A percentile compares a stretch with the other conserved stretches of the same genome.
Conservation (phyloP, 2,797 vertebrate genomes). For the Falco columbarius region DNA sequence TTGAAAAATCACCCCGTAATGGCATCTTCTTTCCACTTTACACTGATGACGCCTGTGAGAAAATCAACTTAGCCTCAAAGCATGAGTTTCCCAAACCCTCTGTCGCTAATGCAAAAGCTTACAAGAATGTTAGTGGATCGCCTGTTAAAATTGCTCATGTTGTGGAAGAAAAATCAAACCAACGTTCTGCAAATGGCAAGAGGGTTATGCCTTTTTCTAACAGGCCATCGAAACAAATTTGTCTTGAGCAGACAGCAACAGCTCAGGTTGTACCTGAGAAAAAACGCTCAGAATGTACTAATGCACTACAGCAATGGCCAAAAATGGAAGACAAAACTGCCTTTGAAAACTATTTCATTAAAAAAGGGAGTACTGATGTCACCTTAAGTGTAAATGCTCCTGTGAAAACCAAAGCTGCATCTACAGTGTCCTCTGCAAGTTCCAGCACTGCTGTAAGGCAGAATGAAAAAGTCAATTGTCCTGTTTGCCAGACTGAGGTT, state of each 20-base stretch:
- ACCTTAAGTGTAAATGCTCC: not conserved
- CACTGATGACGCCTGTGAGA: not conserved
- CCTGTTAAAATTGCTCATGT: constrained; percentile 73
- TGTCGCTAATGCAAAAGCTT: constrained; percentile 76
- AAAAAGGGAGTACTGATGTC: not conserved
- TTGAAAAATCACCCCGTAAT: not conserved
- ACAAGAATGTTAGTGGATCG: constrained; percentile 80
- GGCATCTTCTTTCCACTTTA: not conserved
- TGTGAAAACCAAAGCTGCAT: not conserved
- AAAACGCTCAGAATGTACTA: not conserved
- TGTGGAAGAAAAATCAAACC: not conserved
- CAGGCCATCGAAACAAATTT: not conserved
- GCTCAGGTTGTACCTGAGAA: not conserved
- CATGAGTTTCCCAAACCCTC: constrained; percentile 75
- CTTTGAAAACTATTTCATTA: constrained; percentile 68
- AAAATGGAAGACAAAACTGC: constrained; percentile 57
- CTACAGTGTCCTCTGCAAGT: not conserved
- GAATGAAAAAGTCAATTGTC: constrained; percentile 83
- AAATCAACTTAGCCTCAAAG: not conserved
- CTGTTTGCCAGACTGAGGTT: constrained; percentile 84
- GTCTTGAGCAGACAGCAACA: not conserved
- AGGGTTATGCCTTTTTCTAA: not conserved
- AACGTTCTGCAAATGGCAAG: not conserved
- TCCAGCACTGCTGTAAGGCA: not conserved
- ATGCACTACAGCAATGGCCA: constrained; percentile 26